Conservation (phyloP, 2,113 vertebrate species). For the Microcebus lehilahytsara region DNA sequence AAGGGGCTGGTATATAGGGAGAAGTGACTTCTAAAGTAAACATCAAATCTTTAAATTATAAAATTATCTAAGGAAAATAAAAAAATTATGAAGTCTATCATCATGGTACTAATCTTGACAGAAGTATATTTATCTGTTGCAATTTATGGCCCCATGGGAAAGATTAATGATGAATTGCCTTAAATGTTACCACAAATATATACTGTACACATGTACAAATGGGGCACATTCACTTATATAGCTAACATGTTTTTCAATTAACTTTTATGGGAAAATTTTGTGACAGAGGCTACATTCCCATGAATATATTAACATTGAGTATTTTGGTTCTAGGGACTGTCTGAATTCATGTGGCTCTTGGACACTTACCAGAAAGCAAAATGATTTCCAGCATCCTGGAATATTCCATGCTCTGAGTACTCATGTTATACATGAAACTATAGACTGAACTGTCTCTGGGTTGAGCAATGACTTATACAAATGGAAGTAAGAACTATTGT, state of each 20-base stretch:
- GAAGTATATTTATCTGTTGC: not conserved
- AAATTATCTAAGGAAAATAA: not conserved
- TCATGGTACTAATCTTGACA: not conserved
- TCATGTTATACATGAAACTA: not conserved
- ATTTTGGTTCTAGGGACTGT: not conserved
- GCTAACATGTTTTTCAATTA: not conserved
- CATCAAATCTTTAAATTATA: not conserved
- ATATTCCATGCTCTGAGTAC: not conserved
- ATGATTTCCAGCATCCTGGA: not conserved
- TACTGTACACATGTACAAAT: no score
- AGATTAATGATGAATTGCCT: not conserved
- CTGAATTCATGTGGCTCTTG: not conserved
- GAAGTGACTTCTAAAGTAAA: not conserved
- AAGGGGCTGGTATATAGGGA: not conserved
- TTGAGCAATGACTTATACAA: not conserved
- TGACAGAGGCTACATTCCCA: not conserved
- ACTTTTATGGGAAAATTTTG: not conserved
- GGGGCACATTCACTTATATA: not conserved
- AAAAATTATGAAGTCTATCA: not conserved
- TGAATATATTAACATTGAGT: not conserved
- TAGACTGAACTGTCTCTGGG: not conserved
- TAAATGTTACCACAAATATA: not conserved
- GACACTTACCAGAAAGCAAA: not conserved
- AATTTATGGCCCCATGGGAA: not conserved
- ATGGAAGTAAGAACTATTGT: not conserved